Percentiles rank a stretch among this genome's conserved stretches.
Evolutionary conservation across 2,113 vertebrate species (phyloP).

Genomic region (Microcebus jonahi): DNA sequence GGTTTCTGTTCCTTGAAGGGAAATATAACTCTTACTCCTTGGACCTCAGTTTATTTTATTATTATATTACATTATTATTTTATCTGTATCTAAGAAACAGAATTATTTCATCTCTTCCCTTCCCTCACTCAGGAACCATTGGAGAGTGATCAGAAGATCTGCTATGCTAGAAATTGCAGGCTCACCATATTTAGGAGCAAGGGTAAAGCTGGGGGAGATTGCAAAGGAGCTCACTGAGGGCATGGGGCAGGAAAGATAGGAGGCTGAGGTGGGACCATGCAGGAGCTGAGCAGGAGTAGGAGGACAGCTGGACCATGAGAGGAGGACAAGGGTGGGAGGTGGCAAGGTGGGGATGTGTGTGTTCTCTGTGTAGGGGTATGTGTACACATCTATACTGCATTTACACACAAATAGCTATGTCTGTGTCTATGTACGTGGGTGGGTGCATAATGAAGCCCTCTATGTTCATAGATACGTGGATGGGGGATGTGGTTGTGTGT

Average conservation of each 20-base stretch:
- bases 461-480: background rate
- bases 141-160: background rate
- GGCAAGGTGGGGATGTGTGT: background rate
- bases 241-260: background rate
- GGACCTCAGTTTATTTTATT: background rate
- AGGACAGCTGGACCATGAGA: background rate
- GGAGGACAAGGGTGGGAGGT: background rate
- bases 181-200: background rate
- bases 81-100: slow-evolving; percentile 9
- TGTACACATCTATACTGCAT: background rate
- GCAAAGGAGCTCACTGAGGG: background rate
- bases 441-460: background rate
- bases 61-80: background rate
- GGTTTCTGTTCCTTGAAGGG: background rate
- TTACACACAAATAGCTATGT: background rate
- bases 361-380: background rate
- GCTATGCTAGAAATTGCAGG: background rate
- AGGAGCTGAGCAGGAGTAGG: background rate
- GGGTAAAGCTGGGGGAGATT: background rate
- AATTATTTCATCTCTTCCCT: slow-evolving; percentile 23
- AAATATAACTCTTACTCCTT: background rate
- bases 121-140: background rate
- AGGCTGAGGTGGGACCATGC: background rate
- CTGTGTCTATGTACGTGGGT: background rate
- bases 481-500: background rate